Percentiles rank a stretch among this genome's conserved stretches.
Evolutionary conservation across 2,888 invertebrate genomes (phyloP).

Genomic region (Diarsia brunnea): DNA sequence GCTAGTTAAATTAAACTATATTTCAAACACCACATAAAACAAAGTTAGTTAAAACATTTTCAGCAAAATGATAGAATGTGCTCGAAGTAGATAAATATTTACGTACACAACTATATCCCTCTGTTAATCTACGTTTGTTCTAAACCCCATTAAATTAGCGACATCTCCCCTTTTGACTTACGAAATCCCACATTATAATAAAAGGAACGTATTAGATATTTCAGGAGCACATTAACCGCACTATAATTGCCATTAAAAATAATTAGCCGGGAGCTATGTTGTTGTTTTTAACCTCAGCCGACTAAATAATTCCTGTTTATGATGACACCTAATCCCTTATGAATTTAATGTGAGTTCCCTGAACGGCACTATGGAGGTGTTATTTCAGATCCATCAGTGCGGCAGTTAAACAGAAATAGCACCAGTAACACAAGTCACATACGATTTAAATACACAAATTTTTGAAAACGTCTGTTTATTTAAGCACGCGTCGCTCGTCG

Average conservation of each 20-base stretch:
- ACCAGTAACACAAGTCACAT: constrained; percentile 89
- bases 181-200: constrained; percentile 62
- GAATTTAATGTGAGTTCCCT: constrained; percentile 88
- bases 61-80: constrained; percentile 3
- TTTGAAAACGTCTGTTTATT: constrained; percentile 90
- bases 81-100: constrained; percentile 34
- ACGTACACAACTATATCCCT: constrained; percentile 24
- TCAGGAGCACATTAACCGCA: constrained; percentile 71
- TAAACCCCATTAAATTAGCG: constrained; percentile 55
- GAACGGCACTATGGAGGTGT: constrained; percentile 85
- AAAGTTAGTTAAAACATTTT: background rate
- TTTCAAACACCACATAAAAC: background rate
- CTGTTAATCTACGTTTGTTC: constrained; percentile 53
- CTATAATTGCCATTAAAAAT: constrained; percentile 79
- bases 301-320: constrained; percentile 90
- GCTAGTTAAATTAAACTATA: background rate
- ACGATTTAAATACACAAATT: constrained; percentile 90
- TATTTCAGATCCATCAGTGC: constrained; percentile 88
- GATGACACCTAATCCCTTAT: constrained; percentile 90
- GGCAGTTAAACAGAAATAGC: constrained; percentile 89
- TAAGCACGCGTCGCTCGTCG: constrained; percentile 81
- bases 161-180: constrained; percentile 65
- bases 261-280: constrained; percentile 78
- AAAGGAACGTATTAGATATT: constrained; percentile 69
- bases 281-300: constrained; percentile 89